phyloP scores from a whole-genome alignment of 64 coral and sea anemone genomes.

The Montipora cactus region DNA sequence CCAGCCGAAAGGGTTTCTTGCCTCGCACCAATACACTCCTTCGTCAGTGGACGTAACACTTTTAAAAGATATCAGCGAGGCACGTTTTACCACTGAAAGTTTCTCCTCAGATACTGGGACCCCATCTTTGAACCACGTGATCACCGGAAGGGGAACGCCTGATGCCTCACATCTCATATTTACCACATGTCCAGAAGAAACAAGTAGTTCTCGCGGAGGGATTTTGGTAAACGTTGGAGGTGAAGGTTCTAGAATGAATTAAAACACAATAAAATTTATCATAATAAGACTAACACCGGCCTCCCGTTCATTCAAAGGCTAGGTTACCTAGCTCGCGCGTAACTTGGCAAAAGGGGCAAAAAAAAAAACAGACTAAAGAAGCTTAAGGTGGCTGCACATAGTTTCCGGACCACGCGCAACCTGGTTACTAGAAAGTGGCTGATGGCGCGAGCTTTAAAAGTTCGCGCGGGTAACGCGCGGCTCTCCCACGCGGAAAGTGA shows the following conservation, averaged over 20 bases:
- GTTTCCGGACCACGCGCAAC: too few relatives aligned
- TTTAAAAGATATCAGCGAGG: not conserved
- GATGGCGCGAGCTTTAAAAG: too few relatives aligned
- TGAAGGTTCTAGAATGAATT: not conserved
- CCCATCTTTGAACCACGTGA: constrained; percentile 33
- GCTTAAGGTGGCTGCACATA: too few relatives aligned
- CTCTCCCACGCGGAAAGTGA: too few relatives aligned
- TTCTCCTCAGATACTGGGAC: not conserved
- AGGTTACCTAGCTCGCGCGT: too few relatives aligned
- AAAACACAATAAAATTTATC: too few relatives aligned
- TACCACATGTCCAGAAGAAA: not conserved
- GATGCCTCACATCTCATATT: constrained; percentile 5
- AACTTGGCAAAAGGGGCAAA: too few relatives aligned
- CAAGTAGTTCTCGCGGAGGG: not conserved
- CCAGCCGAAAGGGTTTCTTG: not conserved
- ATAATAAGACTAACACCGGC: too few relatives aligned
- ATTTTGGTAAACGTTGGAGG: not conserved
- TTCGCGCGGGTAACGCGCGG: too few relatives aligned
- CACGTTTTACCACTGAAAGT: not conserved
- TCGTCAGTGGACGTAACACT: not conserved
- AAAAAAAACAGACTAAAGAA: too few relatives aligned
- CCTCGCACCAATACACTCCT: constrained; percentile 32
- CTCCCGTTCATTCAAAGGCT: too few relatives aligned
- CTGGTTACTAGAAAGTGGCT: too few relatives aligned
- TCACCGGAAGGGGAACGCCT: not conserved